A percentile compares a stretch with the other conserved stretches of the same genome.
Conservation (phyloP, 2,797 vertebrate species). For the Echeneis naucrates region DNA sequence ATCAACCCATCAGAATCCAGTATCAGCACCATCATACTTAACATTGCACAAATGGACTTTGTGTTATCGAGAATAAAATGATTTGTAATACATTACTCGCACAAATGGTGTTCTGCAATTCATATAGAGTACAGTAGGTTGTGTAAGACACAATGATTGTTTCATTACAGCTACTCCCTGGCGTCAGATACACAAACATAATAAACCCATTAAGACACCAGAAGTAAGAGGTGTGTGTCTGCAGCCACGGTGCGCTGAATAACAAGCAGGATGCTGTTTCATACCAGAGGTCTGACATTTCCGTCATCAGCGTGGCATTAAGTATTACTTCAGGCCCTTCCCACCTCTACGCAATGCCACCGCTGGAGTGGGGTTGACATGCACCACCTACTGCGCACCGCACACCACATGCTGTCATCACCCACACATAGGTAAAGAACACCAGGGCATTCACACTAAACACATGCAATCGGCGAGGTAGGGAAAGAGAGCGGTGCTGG, state of each 20-base stretch:
- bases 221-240: constrained; percentile 4
- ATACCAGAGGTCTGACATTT: constrained; percentile 50
- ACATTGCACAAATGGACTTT: neutral
- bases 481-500: neutral
- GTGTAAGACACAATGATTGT: constrained; percentile 15
- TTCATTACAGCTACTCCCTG: constrained; percentile 18
- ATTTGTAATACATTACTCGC: neutral
- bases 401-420: constrained; percentile 9
- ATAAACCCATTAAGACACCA: constrained; percentile 31
- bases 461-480: constrained; percentile 24
- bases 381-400: too few species aligned
- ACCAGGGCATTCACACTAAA: constrained; percentile 14
- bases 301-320: constrained; percentile 46
- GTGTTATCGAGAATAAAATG: neutral
- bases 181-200: constrained; percentile 16
- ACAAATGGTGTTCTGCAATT: neutral
- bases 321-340: constrained; percentile 42
- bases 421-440: constrained; percentile 18
- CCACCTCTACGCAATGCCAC: constrained; percentile 22
- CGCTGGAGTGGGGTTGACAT: neutral
- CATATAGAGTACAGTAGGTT: neutral
- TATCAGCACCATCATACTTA: too few species aligned
- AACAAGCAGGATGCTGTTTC: constrained; percentile 31
- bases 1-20: too few species aligned
- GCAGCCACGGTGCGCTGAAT: constrained; percentile 21